Percentiles rank a stretch among this genome's conserved stretches.
These are phyloP conservation scores for Heliconius congener DNA, from an alignment of 1,140 invertebrate genomes.

Conservation along the genomic window DNA sequence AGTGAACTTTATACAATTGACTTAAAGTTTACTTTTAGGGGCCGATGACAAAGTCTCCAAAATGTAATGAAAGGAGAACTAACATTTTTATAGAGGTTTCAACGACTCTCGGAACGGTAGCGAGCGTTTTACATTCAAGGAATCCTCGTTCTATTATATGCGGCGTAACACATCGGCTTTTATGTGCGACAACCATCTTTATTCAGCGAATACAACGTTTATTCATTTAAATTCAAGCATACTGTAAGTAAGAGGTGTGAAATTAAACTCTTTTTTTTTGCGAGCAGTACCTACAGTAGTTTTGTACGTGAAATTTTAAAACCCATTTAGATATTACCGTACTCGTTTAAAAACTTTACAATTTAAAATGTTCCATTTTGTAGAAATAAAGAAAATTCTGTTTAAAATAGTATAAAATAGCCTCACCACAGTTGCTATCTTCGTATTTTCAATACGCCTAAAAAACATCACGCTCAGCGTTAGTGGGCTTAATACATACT, in stretches of 20 bases:
- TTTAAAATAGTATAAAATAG: background rate
- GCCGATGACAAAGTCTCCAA: too few species aligned
- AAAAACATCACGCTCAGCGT: background rate
- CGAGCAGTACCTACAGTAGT: background rate
- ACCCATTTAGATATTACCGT: constrained; percentile 17
- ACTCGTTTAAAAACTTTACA: constrained; percentile 8
- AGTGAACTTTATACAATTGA: too few species aligned
- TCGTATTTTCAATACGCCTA: background rate
- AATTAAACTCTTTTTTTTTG: constrained; percentile 24
- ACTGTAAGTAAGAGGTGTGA: constrained; percentile 32
- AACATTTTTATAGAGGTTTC: constrained; percentile 80
- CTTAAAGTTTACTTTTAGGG: too few species aligned
- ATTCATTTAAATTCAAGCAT: constrained; percentile 54
- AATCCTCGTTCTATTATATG: constrained; percentile 77
- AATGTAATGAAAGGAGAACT: constrained; percentile 78
- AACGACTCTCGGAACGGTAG: constrained; percentile 71
- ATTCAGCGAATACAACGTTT: constrained; percentile 53
- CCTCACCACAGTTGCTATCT: background rate
- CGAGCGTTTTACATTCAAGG: constrained; percentile 78
- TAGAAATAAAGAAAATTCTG: constrained; percentile 6
- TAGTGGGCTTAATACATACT: background rate
- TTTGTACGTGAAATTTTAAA: constrained; percentile 11
- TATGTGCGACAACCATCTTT: constrained; percentile 72
- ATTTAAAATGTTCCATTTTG: constrained; percentile 15
- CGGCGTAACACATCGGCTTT: constrained; percentile 71